phyloP scores from a whole-genome alignment of 2,113 vertebrate species.

The Mionectes macconnelli region DNA sequence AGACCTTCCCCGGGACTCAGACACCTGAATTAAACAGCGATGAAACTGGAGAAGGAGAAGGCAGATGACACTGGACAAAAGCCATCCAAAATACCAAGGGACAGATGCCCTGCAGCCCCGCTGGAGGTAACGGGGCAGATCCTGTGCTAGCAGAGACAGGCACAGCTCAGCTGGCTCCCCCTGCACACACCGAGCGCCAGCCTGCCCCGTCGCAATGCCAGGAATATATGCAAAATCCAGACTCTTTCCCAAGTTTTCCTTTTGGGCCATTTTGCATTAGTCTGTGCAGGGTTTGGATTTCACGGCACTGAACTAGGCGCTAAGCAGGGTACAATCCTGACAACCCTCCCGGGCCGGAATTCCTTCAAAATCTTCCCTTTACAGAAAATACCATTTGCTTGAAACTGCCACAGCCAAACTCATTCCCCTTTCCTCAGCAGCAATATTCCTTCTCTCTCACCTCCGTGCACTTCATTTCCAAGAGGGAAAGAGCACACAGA shows the following conservation, averaged over 20 bases:
- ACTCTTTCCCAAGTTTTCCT: conserved; percentile 30
- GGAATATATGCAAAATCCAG: not conserved
- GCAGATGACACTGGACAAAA: not conserved
- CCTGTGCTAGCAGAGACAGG: conserved; percentile 13
- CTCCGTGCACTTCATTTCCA: not conserved
- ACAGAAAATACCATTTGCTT: not conserved
- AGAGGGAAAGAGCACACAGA: not conserved
- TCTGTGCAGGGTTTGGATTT: not conserved
- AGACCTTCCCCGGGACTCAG: not conserved
- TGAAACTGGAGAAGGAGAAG: not conserved
- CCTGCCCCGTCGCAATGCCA: conserved; percentile 20
- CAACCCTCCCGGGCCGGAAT: not conserved
- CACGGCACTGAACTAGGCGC: not conserved
- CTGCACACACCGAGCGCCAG: not conserved
- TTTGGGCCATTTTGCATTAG: conserved; percentile 9
- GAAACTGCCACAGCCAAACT: not conserved
- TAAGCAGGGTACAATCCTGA: not conserved
- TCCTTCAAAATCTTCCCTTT: not conserved
- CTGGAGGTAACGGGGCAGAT: conserved; percentile 29
- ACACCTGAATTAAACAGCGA: conserved; percentile 6
- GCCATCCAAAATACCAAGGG: conserved; percentile 2
- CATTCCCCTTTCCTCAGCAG: not conserved
- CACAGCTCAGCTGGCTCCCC: conserved; percentile 8
- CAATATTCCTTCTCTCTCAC: not conserved
- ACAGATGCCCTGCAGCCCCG: conserved; percentile 6